A percentile compares a stretch with the other conserved stretches of the same genome.
Conservation (phyloP, 2,113 vertebrate genomes). For the Tenebrosternarchus preto region DNA sequence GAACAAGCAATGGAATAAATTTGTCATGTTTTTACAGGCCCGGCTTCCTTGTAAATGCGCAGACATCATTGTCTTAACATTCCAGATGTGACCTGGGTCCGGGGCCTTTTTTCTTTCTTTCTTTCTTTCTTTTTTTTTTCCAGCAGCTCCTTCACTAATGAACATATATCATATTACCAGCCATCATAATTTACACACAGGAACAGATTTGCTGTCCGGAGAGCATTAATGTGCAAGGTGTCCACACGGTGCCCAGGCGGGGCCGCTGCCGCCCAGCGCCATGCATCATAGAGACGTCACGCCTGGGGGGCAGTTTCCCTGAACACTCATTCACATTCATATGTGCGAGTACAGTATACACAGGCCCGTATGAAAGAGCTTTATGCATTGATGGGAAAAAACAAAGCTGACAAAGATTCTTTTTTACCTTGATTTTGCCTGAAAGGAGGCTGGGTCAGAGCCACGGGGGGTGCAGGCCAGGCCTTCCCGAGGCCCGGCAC, state of each 20-base stretch:
- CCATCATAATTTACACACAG: slow-evolving; percentile 54
- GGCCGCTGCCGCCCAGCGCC: slow-evolving; percentile 6
- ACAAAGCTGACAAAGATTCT: slow-evolving; percentile 21
- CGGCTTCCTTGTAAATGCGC: slow-evolving; percentile 56
- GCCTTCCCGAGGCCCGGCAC: background rate
- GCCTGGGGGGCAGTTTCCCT: slow-evolving; percentile 40
- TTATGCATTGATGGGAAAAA: slow-evolving; percentile 16
- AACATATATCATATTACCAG: slow-evolving; percentile 57
- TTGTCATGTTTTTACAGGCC: slow-evolving; percentile 60
- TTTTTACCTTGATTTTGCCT: too few relatives aligned
- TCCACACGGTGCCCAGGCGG: slow-evolving; percentile 7
- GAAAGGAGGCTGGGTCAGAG: background rate
- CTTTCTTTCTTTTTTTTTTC: slow-evolving; percentile 16
- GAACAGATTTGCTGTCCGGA: slow-evolving; percentile 50
- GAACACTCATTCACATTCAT: slow-evolving; percentile 29
- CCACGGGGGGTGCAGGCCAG: background rate
- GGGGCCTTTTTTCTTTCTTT: slow-evolving; percentile 36
- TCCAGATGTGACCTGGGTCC: slow-evolving; percentile 55
- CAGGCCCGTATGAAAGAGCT: slow-evolving; percentile 9
- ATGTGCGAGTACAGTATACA: slow-evolving; percentile 9
- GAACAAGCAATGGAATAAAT: slow-evolving; percentile 67
- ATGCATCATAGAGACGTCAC: slow-evolving; percentile 35
- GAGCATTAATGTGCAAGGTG: slow-evolving; percentile 46
- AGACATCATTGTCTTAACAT: slow-evolving; percentile 47
- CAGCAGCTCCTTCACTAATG: slow-evolving; percentile 54